phyloP scores from a whole-genome alignment of 2,797 vertebrate species.

The Austrolebias charrua region DNA sequence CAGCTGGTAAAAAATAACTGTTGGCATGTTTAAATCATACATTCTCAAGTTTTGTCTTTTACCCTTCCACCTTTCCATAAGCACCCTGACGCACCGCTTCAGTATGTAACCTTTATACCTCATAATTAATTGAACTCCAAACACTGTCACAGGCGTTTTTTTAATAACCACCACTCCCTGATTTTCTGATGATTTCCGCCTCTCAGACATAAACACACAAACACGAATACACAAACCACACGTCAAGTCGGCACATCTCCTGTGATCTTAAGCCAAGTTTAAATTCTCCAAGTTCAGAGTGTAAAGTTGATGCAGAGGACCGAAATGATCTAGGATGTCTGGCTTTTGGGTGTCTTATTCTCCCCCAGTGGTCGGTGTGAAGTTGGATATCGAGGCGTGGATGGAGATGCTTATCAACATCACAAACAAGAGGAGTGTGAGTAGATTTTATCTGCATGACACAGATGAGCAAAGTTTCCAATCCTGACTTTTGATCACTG shows the following conservation, averaged over 20 bases:
- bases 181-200: constrained; percentile 45
- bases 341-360: constrained; percentile 37
- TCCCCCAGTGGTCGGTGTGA: constrained; percentile 91
- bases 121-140: constrained; percentile 4
- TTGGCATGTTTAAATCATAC: constrained; percentile 13
- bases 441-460: constrained; percentile 41
- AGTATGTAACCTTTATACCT: constrained; percentile 7
- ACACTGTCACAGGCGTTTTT: constrained; percentile 31
- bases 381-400: constrained; percentile 87
- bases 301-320: constrained; percentile 69
- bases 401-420: constrained; percentile 90
- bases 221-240: constrained; percentile 61
- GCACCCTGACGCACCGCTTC: constrained; percentile 13
- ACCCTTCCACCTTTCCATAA: constrained; percentile 17
- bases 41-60: constrained; percentile 10
- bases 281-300: constrained; percentile 60
- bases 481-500: not conserved
- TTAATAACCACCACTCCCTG: constrained; percentile 24
- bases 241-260: constrained; percentile 51
- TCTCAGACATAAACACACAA: constrained; percentile 48
- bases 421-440: constrained; percentile 86
- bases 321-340: constrained; percentile 63
- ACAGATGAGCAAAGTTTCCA: not conserved
- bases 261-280: constrained; percentile 72
- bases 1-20: constrained; percentile 83